Evolutionary conservation across 1,140 invertebrate genomes (phyloP).

Genomic region (Musca domestica): DNA sequence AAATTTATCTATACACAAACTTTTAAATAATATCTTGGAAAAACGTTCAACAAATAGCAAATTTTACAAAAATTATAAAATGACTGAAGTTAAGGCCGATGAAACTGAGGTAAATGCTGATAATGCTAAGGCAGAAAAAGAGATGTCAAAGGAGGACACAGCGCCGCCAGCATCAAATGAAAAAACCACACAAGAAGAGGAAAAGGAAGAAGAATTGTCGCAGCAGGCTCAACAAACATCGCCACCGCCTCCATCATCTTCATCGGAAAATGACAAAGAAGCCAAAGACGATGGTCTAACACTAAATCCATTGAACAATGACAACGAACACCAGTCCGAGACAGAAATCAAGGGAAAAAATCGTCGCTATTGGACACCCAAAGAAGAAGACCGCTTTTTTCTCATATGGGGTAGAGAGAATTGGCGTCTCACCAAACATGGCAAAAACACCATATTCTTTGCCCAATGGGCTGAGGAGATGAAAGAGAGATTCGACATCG

Average conservation of each 20-base stretch:
- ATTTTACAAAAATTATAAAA: background rate
- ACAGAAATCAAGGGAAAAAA: conserved; percentile 42
- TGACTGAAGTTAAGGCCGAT: background rate
- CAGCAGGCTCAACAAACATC: conserved; percentile 15
- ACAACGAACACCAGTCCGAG: conserved; percentile 32
- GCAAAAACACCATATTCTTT: conserved; percentile 48
- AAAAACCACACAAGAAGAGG: too few relatives aligned
- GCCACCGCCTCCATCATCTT: conserved; percentile 12
- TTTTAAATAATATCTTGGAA: background rate
- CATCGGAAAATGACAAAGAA: conserved; percentile 4
- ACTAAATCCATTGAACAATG: conserved; percentile 29
- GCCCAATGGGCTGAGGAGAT: conserved; percentile 44
- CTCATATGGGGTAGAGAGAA: conserved; percentile 51
- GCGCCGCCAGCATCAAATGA: too few relatives aligned
- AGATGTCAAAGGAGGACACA: too few relatives aligned
- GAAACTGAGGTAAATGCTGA: background rate
- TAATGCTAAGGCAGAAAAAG: background rate
- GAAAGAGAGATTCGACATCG: conserved; percentile 40
- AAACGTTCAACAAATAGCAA: background rate
- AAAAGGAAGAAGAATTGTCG: background rate
- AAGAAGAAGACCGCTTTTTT: conserved; percentile 46
- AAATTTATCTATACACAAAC: conserved; percentile 16
- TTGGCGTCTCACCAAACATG: conserved; percentile 44
- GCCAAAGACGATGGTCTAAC: conserved; percentile 28
- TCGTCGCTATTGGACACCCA: conserved; percentile 47